Percentiles rank a stretch among this genome's conserved stretches.
Evolutionary conservation across 2,797 vertebrate genomes (phyloP).

Genomic region (Acridotheres tristis): DNA sequence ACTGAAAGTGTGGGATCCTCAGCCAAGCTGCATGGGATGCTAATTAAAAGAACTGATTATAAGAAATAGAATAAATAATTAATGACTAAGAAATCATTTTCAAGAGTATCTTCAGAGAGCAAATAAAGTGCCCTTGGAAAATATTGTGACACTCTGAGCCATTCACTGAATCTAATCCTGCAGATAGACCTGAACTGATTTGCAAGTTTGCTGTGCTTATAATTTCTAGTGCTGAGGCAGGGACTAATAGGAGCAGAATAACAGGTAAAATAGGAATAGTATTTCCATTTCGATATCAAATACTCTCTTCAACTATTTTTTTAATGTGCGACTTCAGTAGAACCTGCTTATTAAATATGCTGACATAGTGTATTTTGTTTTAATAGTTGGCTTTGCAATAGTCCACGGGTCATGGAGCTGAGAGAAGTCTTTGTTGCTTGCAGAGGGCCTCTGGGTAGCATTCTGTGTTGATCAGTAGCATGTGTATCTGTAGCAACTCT

Average conservation of each 20-base stretch:
- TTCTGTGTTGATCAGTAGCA: not conserved
- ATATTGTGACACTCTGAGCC: not conserved
- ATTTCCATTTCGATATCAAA: not conserved
- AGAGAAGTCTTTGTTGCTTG: not conserved
- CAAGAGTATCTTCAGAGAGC: constrained; percentile 27
- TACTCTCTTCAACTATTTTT: not conserved
- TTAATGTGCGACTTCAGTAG: not conserved
- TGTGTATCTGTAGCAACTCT: not conserved
- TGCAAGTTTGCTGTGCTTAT: not conserved
- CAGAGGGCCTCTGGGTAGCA: not conserved
- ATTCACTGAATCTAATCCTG: not conserved
- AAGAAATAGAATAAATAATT: constrained; percentile 60
- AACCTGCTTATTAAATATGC: not conserved
- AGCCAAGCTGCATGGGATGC: constrained; percentile 26
- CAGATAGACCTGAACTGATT: not conserved
- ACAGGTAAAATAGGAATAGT: not conserved
- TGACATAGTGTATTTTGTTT: not conserved
- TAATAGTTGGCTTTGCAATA: not conserved
- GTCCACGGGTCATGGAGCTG: not conserved
- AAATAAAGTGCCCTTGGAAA: constrained; percentile 50
- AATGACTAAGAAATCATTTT: constrained; percentile 46
- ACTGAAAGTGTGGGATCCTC: constrained; percentile 33
- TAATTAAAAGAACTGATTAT: constrained; percentile 59
- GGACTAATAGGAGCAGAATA: not conserved
- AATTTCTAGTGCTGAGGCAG: not conserved